A percentile compares a stretch with the other conserved stretches of the same genome.
Evolutionary conservation across 1,140 invertebrate species (phyloP).

Genomic region (Mycetomoellerius zeteki): DNA sequence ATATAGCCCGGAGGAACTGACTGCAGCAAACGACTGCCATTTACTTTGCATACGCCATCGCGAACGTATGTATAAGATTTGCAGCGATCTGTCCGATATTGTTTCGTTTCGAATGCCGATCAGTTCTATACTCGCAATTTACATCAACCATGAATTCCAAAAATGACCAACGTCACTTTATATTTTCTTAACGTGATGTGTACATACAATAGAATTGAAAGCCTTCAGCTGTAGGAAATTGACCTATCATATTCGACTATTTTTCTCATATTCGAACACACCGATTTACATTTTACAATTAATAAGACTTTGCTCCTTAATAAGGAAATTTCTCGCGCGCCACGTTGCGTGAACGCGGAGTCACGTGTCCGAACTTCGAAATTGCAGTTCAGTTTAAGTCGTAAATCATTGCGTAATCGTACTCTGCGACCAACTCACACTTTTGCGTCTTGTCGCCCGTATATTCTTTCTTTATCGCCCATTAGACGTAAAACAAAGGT

Average conservation of each 20-base stretch:
- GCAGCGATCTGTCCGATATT: slow-evolving; percentile 55
- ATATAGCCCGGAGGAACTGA: slow-evolving; percentile 50
- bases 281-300: not conserved
- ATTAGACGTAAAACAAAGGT: too few relatives aligned
- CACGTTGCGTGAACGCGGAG: not conserved
- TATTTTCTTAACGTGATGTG: not conserved
- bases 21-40: slow-evolving; percentile 62
- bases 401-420: not conserved
- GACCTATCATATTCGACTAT: too few relatives aligned
- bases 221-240: too few relatives aligned
- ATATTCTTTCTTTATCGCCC: too few relatives aligned
- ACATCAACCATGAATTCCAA: not conserved
- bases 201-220: too few relatives aligned
- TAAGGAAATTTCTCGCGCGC: not conserved
- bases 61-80: slow-evolving; percentile 69
- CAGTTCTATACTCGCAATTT: slow-evolving; percentile 17
- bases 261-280: not conserved
- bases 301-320: too few relatives aligned
- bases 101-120: slow-evolving; percentile 52
- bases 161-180: not conserved
- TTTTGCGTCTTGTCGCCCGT: not conserved
- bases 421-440: not conserved
- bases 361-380: not conserved
- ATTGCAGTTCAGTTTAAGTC: not conserved
- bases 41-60: slow-evolving; percentile 66